Evolutionary conservation across 2,888 invertebrate genomes (phyloP).

Genomic region (Rhodophaea formosa): DNA sequence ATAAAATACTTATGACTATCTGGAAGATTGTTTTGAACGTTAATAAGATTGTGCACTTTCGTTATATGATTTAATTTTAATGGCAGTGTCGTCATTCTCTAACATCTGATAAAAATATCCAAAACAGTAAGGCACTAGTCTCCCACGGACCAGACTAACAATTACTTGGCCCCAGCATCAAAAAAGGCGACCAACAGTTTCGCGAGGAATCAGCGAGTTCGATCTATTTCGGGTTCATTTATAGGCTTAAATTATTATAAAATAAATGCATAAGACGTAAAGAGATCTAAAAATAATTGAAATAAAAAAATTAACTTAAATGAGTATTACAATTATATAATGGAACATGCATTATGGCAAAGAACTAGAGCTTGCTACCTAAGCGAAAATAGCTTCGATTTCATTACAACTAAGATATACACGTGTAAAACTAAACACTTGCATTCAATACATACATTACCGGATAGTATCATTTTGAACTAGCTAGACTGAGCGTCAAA

Average conservation of each 20-base stretch:
- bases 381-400: slow-evolving; percentile 78
- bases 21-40: slow-evolving; percentile 70
- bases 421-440: slow-evolving; percentile 41
- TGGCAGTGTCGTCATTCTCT: slow-evolving; percentile 52
- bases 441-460: slow-evolving; percentile 30
- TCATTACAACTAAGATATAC: slow-evolving; percentile 63
- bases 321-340: slow-evolving; percentile 79
- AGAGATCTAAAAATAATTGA: slow-evolving; percentile 80
- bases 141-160: slow-evolving; percentile 26
- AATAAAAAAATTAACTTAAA: slow-evolving; percentile 72
- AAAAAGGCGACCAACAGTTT: slow-evolving; percentile 48
- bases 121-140: slow-evolving; percentile 66
- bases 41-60: slow-evolving; percentile 50
- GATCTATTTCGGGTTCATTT: slow-evolving; percentile 48
- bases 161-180: slow-evolving; percentile 60
- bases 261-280: slow-evolving; percentile 80
- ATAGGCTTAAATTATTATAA: slow-evolving; percentile 60
- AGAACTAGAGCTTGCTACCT: slow-evolving; percentile 77
- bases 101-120: slow-evolving; percentile 34
- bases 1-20: slow-evolving; percentile 71
- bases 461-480: slow-evolving; percentile 18
- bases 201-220: slow-evolving; percentile 59
- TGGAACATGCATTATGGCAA: slow-evolving; percentile 82
- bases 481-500: slow-evolving; percentile 1
- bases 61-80: slow-evolving; percentile 40